Percentiles rank a stretch among this genome's conserved stretches.
Conservation (phyloP, 2,113 vertebrate species). For the Mobula hypostoma region DNA sequence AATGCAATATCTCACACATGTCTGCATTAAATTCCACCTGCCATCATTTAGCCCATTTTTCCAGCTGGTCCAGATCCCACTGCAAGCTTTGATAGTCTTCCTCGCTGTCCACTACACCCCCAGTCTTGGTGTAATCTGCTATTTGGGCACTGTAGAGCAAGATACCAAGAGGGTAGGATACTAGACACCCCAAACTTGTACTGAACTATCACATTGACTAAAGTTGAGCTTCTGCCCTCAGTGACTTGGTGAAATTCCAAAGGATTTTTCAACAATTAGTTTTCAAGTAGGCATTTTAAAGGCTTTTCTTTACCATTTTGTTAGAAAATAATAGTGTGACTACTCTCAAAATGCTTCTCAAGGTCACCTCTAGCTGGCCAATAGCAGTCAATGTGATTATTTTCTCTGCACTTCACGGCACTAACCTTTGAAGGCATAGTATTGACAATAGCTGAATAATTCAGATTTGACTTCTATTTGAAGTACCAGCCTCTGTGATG, state of each 20-base stretch:
- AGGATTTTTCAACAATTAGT: background rate
- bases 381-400: background rate
- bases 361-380: background rate
- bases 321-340: background rate
- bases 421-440: background rate
- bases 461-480: slow-evolving; percentile 3
- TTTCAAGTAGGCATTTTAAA: background rate
- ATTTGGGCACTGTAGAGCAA: too few relatives aligned
- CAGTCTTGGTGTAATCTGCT: too few relatives aligned
- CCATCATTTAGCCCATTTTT: too few relatives aligned
- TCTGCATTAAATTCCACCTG: too few relatives aligned
- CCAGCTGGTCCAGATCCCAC: too few relatives aligned
- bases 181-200: too few relatives aligned
- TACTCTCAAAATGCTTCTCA: background rate
- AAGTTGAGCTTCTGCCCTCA: too few relatives aligned
- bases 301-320: background rate
- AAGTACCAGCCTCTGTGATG: background rate
- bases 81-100: too few relatives aligned
- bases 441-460: background rate
- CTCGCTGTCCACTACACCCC: too few relatives aligned
- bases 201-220: too few relatives aligned
- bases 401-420: background rate
- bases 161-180: too few relatives aligned
- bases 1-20: too few relatives aligned
- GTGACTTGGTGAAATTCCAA: background rate